Conservation (phyloP, 37 sponge, comb jelly and placozoan genomes). For the Spongia lamella region DNA sequence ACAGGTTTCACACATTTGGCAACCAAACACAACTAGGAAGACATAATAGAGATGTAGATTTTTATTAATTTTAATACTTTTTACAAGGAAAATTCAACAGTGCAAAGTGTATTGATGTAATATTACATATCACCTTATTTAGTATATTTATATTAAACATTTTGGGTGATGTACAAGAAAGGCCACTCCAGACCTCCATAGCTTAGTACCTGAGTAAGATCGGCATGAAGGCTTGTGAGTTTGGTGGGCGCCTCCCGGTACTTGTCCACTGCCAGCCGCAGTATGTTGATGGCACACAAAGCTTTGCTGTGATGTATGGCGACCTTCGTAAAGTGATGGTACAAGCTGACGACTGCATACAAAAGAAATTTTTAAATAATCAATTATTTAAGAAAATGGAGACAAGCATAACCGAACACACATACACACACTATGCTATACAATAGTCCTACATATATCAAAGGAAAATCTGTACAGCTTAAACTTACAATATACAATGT, state of each 20-base stretch:
- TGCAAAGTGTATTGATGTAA: not conserved
- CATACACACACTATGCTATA: no score
- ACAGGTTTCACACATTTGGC: conserved; percentile 83
- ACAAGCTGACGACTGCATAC: no score
- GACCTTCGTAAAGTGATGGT: no score
- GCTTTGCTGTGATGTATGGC: not conserved
- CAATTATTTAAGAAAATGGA: no score
- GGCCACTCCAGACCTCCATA: no score
- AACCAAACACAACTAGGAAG: conserved; percentile 73
- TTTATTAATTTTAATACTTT: no score
- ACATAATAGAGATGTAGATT: not conserved
- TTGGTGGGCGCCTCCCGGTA: conserved; percentile 29
- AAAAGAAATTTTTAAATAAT: no score
- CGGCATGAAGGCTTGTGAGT: conserved; percentile 84
- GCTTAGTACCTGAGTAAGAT: conserved; percentile 75
- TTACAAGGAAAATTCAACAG: no score
- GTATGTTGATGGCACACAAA: conserved; percentile 29
- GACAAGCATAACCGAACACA: no score
- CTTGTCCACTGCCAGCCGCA: conserved; percentile 52
- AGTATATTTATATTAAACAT: not conserved
- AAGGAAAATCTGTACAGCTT: no score
- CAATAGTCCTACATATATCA: no score
- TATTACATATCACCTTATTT: not conserved
- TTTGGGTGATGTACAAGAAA: not conserved
- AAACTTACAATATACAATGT: no score